phyloP scores from a whole-genome alignment of 2,113 vertebrate species.

The Gymnobelideus leadbeateri region DNA sequence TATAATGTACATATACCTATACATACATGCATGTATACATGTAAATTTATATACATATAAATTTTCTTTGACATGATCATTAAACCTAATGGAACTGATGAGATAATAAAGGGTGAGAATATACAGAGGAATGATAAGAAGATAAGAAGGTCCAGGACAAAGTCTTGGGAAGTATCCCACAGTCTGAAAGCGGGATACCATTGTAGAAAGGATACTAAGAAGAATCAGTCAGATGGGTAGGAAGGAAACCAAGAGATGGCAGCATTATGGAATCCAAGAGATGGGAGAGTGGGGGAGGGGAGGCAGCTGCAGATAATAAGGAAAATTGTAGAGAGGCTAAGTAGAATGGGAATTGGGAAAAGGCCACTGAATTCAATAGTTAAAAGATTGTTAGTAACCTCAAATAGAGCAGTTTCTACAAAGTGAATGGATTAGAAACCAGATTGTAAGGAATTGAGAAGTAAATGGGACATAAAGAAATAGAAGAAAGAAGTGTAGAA shows the following conservation, averaged over 20 bases:
- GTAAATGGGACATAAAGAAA: background rate
- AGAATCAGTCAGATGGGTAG: background rate
- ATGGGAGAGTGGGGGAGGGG: background rate
- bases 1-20: too few relatives aligned
- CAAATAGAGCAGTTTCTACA: background rate
- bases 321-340: background rate
- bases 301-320: background rate
- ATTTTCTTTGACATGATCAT: background rate
- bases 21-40: too few relatives aligned
- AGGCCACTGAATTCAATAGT: background rate
- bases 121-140: background rate
- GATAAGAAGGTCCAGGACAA: background rate
- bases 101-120: background rate
- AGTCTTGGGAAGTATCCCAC: background rate
- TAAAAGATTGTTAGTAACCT: background rate
- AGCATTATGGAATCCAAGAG: background rate
- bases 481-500: background rate
- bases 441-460: background rate
- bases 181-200: background rate
- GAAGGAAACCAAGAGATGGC: background rate
- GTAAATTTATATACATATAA: too few relatives aligned
- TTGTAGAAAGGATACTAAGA: background rate
- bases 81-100: background rate
- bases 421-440: background rate
- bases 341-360: background rate